Evolutionary conservation across 2,113 vertebrate genomes (phyloP).

Genomic region (Geothlypis trichas): DNA sequence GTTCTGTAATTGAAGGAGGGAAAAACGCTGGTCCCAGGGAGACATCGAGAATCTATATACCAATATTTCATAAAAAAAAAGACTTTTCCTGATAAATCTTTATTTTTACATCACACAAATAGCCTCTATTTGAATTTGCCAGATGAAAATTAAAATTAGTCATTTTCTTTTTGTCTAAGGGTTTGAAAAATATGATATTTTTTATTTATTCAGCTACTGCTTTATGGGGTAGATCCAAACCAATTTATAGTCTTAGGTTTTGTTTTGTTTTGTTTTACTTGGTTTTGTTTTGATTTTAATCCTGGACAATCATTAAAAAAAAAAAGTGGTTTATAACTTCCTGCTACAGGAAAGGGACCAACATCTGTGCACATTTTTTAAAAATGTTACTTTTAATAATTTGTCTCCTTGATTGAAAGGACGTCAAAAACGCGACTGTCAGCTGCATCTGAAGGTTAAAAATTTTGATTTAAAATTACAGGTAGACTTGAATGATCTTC

Average conservation of each 20-base stretch:
- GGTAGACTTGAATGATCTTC: not conserved
- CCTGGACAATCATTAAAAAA: not conserved
- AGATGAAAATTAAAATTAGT: not conserved
- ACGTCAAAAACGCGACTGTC: not conserved
- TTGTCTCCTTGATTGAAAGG: not conserved
- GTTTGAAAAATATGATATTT: not conserved
- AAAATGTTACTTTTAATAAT: not conserved
- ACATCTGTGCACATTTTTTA: not conserved
- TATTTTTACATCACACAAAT: not conserved
- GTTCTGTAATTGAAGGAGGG: not conserved
- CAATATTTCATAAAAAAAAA: not conserved
- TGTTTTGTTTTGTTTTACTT: not conserved
- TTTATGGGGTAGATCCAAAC: not conserved
- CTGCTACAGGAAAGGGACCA: not conserved
- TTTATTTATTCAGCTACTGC: not conserved
- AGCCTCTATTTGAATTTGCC: not conserved
- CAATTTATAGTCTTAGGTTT: not conserved
- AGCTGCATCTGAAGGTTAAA: not conserved
- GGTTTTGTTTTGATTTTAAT: not conserved
- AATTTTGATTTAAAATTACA: not conserved
- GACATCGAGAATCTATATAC: not conserved
- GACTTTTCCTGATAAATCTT: not conserved
- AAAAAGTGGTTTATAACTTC: not conserved
- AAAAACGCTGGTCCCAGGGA: not conserved
- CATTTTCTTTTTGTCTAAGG: rapidly evolving